Conservation (phyloP, 2,888 invertebrate genomes). For the Phorcus lineatus region DNA sequence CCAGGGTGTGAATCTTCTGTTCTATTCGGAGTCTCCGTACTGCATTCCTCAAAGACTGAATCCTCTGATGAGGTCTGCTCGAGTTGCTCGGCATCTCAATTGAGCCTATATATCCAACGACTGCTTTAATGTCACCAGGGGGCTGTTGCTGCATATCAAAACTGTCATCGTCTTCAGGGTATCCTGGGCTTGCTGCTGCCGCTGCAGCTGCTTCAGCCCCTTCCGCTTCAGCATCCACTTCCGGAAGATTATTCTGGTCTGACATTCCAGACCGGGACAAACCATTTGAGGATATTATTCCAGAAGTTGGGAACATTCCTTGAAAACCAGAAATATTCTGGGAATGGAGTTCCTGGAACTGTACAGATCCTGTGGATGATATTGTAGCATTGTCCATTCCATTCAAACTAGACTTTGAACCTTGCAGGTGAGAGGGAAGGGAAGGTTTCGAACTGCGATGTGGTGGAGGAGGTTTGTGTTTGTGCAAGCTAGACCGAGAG, state of each 20-base stretch:
- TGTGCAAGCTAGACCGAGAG: background rate
- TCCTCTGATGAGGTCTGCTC: constrained; percentile 76
- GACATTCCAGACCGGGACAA: constrained; percentile 22
- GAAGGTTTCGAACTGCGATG: background rate
- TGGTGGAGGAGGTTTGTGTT: background rate
- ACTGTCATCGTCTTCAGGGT: constrained; percentile 14
- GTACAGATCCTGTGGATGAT: constrained; percentile 16
- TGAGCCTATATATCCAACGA: constrained; percentile 92
- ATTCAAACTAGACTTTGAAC: constrained; percentile 10
- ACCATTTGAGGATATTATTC: background rate
- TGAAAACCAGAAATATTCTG: background rate
- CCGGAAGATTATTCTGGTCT: constrained; percentile 35
- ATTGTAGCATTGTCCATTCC: background rate
- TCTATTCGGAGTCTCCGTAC: constrained; percentile 92
- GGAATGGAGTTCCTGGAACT: constrained; percentile 20
- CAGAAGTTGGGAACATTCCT: constrained; percentile 2
- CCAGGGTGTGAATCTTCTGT: constrained; percentile 86
- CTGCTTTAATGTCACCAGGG: constrained; percentile 66
- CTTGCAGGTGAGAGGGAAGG: background rate
- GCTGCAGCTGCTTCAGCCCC: constrained; percentile 28
- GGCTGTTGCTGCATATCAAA: constrained; percentile 22
- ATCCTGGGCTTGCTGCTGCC: background rate
- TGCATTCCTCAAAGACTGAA: constrained; percentile 87
- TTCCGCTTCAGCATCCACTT: constrained; percentile 41
- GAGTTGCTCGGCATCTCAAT: constrained; percentile 89